phyloP scores from a whole-genome alignment of 2,113 vertebrate species.

The Pardalotus punctatus region DNA sequence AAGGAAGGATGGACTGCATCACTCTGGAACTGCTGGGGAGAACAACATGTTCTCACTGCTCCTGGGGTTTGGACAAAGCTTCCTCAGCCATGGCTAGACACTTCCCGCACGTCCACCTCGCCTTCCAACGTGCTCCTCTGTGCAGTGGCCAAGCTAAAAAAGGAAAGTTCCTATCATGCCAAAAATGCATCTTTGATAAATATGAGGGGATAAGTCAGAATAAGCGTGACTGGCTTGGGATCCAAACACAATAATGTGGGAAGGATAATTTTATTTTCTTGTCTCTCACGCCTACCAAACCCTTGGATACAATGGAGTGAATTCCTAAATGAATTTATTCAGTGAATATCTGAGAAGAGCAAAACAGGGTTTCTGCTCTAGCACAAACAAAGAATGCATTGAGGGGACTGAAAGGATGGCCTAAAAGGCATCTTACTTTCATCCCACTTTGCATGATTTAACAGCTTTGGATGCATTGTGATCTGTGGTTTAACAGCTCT shows the following conservation, averaged over 20 bases:
- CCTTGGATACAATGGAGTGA: not conserved
- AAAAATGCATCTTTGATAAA: conserved; percentile 44
- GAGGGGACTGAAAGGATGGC: not conserved
- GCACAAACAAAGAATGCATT: not conserved
- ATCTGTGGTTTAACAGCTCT: not conserved
- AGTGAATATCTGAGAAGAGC: not conserved
- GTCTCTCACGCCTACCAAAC: not conserved
- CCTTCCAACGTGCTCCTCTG: not conserved
- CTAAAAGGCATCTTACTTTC: not conserved
- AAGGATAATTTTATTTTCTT: not conserved
- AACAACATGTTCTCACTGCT: not conserved
- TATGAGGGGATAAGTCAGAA: not conserved
- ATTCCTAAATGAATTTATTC: not conserved
- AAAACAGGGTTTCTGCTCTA: not conserved
- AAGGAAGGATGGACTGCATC: not conserved
- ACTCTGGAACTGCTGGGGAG: not conserved
- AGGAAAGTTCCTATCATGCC: not conserved
- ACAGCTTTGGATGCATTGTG: not conserved
- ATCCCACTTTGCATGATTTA: not conserved
- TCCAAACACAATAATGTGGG: not conserved
- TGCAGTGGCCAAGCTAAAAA: conserved; percentile 19
- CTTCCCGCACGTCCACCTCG: conserved; percentile 10
- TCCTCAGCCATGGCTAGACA: not conserved
- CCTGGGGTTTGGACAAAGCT: not conserved
- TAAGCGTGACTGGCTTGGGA: not conserved